Conservation (phyloP, 2,797 vertebrate species). For the Smutsia gigantea region DNA sequence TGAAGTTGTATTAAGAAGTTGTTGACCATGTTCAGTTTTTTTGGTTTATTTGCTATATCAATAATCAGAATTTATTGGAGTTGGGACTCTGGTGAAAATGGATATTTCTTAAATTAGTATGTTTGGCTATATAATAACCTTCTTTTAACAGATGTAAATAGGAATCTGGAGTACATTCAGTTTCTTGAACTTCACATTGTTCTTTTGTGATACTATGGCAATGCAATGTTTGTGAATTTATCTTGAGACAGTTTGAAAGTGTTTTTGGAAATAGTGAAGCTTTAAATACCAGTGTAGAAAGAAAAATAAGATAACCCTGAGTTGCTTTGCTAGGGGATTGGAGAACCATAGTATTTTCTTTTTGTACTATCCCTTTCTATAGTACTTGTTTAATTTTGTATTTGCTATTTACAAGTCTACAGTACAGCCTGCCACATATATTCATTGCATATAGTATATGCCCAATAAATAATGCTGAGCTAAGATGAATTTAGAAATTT, state of each 20-base stretch:
- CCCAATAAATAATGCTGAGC: conserved; percentile 47
- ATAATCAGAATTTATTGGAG: background rate
- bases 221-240: conserved; percentile 55
- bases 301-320: conserved; percentile 1
- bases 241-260: conserved; percentile 25
- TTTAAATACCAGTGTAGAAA: conserved; percentile 1
- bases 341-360: background rate
- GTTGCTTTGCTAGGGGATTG: conserved; percentile 28
- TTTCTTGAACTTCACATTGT: conserved; percentile 32
- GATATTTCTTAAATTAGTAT: conserved; percentile 34
- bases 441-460: background rate
- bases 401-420: conserved; percentile 25
- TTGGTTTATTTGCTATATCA: conserved; percentile 34
- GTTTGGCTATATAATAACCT: conserved; percentile 36
- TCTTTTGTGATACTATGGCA: background rate
- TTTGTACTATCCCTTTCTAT: background rate
- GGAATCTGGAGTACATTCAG: conserved; percentile 8
- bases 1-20: conserved; percentile 56
- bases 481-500: conserved; percentile 43
- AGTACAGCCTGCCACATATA: background rate
- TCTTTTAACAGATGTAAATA: conserved; percentile 21
- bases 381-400: conserved; percentile 41
- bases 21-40: background rate
- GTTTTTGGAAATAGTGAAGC: conserved; percentile 39
- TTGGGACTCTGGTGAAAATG: background rate